Evolutionary conservation across 2,113 vertebrate species (phyloP), one percentile per base, ranked within the genome.

Genomic region (Rhea pennata): DNA sequence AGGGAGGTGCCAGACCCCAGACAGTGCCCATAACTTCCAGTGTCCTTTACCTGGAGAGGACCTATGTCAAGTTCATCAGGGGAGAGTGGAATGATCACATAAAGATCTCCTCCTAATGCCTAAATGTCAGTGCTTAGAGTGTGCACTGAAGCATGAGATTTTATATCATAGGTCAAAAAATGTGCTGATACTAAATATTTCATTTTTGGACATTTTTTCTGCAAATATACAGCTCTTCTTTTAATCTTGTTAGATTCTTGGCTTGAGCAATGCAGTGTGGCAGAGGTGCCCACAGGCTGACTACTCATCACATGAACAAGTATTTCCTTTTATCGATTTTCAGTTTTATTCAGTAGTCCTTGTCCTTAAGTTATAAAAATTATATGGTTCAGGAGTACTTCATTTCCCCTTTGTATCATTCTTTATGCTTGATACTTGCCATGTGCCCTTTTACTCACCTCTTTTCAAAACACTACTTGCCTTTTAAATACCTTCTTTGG

Each of bases 11-110:
- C 62, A 53, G 29, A 46, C 23, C 26, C 31, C 39, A 0, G 0
- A 36, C 36, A 72, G 62, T 72, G 56, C 48, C 39, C 4, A 2
- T 40, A 46, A 39, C 3, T n/a, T 90, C 59, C 44, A 75, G 51
- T 20, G 48, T 79, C 39, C 53, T 1, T 0, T 83, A 20, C 10
- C 21, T 22, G 61, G 58, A 59, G 8, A 61, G 24, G 0, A 0
- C 23, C 33, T 29, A 24, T 53, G 26, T 29, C 70, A 33, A 1
- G 17, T 85, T 75, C 36, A 44, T 58, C 58, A 42, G 26, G 64
- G 33, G 72, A 16, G 39, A 16, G 16, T 66, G 82, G 33, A n/a
- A 36, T 70, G 58, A 48, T 24, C 66, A 21, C 58, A 11, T 27
- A 24, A 46, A 71, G 50, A 33, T 56, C 39, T 76, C 39, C 46